Percentiles rank a stretch among this genome's conserved stretches.
phyloP scores from a whole-genome alignment of 2,113 vertebrate genomes.

The Osmerus eperlanus region DNA sequence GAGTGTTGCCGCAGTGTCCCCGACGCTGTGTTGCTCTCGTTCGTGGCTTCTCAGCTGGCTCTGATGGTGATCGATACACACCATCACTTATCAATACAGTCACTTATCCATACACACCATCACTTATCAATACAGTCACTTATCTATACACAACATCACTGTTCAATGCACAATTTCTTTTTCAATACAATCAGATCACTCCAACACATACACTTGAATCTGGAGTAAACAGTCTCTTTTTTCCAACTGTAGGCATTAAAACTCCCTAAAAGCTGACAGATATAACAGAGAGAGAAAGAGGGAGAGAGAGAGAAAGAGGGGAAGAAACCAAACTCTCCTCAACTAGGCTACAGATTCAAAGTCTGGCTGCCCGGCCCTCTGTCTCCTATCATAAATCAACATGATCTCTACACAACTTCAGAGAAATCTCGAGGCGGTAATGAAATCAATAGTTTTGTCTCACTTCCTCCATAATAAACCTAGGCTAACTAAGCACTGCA shows the following conservation, averaged over 20 bases:
- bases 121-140: too few species aligned
- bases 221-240: too few species aligned
- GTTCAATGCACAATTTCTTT: not conserved
- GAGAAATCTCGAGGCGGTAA: conserved; percentile 2
- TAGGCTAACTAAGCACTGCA: not conserved
- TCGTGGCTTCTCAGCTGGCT: conserved; percentile 72
- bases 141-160: too few species aligned
- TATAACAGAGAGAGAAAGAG: too few species aligned
- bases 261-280: too few species aligned
- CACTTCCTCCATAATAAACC: conserved; percentile 16
- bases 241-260: too few species aligned
- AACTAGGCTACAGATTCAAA: too few species aligned
- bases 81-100: not conserved
- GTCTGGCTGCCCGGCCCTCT: conserved; percentile 3
- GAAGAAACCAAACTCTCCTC: too few species aligned
- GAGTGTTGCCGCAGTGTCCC: conserved; percentile 38
- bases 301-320: too few species aligned
- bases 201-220: too few species aligned
- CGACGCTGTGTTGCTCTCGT: conserved; percentile 59
- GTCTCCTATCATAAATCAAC: conserved; percentile 25
- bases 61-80: conserved; percentile 29
- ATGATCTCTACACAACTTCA: conserved; percentile 27
- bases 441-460: conserved; percentile 34
- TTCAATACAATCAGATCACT: too few species aligned
- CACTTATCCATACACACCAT: too few species aligned